Percentiles rank a stretch among this genome's conserved stretches.
Evolutionary conservation across 2,888 invertebrate genomes (phyloP).

Genomic region (Drosophila villosipedis): DNA sequence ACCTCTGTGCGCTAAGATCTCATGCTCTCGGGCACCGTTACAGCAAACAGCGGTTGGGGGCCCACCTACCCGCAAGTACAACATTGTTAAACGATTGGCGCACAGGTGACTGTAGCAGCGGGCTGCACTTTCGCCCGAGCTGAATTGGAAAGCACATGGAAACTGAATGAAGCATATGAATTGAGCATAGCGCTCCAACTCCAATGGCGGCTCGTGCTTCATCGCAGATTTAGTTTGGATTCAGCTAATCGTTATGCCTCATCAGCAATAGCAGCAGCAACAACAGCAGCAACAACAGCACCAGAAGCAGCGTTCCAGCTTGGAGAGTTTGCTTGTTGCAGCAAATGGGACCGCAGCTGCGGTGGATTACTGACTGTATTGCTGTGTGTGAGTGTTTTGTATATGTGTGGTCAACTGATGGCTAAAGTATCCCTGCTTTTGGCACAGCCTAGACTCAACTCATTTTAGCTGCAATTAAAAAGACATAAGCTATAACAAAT

Average conservation of each 20-base stretch:
- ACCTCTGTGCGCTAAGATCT: slow-evolving; percentile 69
- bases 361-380: slow-evolving; percentile 7
- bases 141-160: slow-evolving; percentile 62
- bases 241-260: slow-evolving; percentile 57
- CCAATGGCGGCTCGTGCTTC: slow-evolving; percentile 45
- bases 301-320: not conserved
- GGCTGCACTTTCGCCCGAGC: slow-evolving; percentile 49
- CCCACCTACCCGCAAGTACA: slow-evolving; percentile 53
- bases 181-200: slow-evolving; percentile 11
- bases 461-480: slow-evolving; percentile 52
- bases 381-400: slow-evolving; percentile 20
- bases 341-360: slow-evolving; percentile 31
- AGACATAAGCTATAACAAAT: slow-evolving; percentile 51
- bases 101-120: slow-evolving; percentile 33
- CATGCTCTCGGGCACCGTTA: slow-evolving; percentile 56
- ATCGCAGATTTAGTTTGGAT: slow-evolving; percentile 53
- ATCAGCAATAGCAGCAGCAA: slow-evolving; percentile 37
- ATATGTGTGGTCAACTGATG: slow-evolving; percentile 4
- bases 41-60: slow-evolving; percentile 24
- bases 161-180: slow-evolving; percentile 12
- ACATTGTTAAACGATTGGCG: slow-evolving; percentile 51
- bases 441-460: not conserved
- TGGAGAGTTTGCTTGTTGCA: slow-evolving; percentile 10
- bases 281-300: slow-evolving; percentile 17
- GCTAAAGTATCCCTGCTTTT: not conserved